Percentiles rank a stretch among this genome's conserved stretches.
phyloP scores from a whole-genome alignment of 2,797 vertebrate genomes.

The Esox masquinongy region DNA sequence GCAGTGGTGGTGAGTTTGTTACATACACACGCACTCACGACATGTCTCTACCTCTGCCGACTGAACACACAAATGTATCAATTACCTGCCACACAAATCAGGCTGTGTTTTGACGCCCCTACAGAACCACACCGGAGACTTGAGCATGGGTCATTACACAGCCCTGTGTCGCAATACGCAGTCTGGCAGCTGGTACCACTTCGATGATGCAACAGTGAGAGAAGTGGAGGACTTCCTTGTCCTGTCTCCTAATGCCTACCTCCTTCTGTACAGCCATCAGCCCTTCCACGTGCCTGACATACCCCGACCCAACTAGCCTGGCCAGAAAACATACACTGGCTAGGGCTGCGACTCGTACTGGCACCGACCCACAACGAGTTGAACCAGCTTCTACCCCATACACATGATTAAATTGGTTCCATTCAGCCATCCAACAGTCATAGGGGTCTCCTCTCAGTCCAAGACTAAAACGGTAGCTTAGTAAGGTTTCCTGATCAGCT shows the following conservation, averaged over 20 bases:
- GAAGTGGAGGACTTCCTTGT: slow-evolving; percentile 71
- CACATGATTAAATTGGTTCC: too few species aligned
- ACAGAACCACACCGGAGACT: slow-evolving; percentile 83
- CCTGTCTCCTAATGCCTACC: slow-evolving; percentile 79
- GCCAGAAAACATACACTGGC: neutral
- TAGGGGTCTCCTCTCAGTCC: too few species aligned
- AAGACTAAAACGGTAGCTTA: too few species aligned
- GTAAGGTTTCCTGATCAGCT: too few species aligned
- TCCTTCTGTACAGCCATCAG: slow-evolving; percentile 81
- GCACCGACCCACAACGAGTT: too few species aligned
- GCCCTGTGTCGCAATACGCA: slow-evolving; percentile 79
- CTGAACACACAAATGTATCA: too few species aligned
- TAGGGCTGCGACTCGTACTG: too few species aligned
- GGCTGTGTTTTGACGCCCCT: neutral
- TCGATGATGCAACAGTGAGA: slow-evolving; percentile 75
- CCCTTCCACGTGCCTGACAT: slow-evolving; percentile 68
- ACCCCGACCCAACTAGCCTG: slow-evolving; percentile 37
- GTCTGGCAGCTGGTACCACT: slow-evolving; percentile 79
- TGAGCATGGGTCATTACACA: slow-evolving; percentile 86
- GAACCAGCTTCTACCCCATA: too few species aligned
- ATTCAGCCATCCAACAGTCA: too few species aligned
- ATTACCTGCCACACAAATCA: neutral
- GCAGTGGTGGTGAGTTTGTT: slow-evolving; percentile 82
- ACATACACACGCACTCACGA: neutral
- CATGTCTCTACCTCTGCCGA: too few species aligned